Evolutionary conservation across 2,888 invertebrate species (phyloP).

Genomic region (Creontiades dilutus): DNA sequence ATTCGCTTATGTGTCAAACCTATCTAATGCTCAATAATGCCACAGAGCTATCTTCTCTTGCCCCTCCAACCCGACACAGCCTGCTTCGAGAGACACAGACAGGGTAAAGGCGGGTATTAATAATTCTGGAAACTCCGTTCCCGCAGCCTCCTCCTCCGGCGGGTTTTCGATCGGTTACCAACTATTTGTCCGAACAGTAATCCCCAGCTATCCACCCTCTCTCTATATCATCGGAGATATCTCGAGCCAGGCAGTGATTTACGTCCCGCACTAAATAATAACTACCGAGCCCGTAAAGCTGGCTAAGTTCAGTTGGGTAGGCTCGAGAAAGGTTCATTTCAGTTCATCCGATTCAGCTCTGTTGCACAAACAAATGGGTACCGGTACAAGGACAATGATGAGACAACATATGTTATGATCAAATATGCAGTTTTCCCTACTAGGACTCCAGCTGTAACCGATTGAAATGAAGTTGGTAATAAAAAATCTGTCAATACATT

Average conservation of each 20-base stretch:
- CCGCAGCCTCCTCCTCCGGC: background rate
- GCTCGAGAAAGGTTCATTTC: background rate
- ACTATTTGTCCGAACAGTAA: constrained; percentile 70
- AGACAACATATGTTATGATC: too few relatives aligned
- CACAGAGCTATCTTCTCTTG: constrained; percentile 52
- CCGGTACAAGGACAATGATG: too few relatives aligned
- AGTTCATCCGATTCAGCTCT: background rate
- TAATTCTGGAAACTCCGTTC: constrained; percentile 66
- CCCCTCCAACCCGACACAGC: background rate
- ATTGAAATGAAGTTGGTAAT: too few relatives aligned
- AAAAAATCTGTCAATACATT: too few relatives aligned
- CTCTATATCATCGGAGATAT: constrained; percentile 66
- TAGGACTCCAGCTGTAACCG: too few relatives aligned
- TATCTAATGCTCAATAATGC: constrained; percentile 72
- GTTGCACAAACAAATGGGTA: background rate
- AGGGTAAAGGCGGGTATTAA: constrained; percentile 52
- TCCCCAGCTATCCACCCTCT: constrained; percentile 41
- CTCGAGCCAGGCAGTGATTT: constrained; percentile 47
- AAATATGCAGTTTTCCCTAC: too few relatives aligned
- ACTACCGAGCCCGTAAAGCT: constrained; percentile 34
- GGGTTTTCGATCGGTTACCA: constrained; percentile 56
- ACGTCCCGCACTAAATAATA: constrained; percentile 52
- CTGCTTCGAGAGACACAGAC: background rate
- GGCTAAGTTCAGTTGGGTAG: constrained; percentile 25
- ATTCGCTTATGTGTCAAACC: constrained; percentile 73